These are phyloP conservation scores for Serranus cabrilla DNA, from an alignment of 2,797 vertebrate species.

Conservation along the genomic window DNA sequence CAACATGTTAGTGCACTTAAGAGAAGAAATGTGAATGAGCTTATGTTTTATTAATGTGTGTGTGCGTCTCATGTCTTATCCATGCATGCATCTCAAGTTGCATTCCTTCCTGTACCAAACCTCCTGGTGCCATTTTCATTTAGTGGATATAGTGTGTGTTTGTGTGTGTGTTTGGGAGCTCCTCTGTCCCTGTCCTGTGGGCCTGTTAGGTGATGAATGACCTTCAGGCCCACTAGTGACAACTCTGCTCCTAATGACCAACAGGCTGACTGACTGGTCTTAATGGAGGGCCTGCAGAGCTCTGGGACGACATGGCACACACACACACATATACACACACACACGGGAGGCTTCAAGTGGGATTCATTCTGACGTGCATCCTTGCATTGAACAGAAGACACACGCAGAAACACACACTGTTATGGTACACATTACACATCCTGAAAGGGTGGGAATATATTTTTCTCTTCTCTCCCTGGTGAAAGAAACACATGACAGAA, in stretches of 20 bases:
- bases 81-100: conserved; percentile 32
- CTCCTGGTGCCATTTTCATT: conserved; percentile 33
- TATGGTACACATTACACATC: conserved; percentile 40
- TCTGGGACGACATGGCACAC: conserved; percentile 28
- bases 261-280: conserved; percentile 62
- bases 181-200: conserved; percentile 54
- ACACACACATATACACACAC: conserved; percentile 19
- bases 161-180: conserved; percentile 38
- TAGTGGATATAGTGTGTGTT: conserved; percentile 6
- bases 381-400: conserved; percentile 51
- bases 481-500: conserved; percentile 55
- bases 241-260: conserved; percentile 71
- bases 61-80: conserved; percentile 20
- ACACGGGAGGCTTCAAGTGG: conserved; percentile 13
- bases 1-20: conserved; percentile 24
- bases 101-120: conserved; percentile 27
- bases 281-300: conserved; percentile 56
- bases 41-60: conserved; percentile 15
- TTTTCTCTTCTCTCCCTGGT: conserved; percentile 38
- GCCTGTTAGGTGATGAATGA: conserved; percentile 73
- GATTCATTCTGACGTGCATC: conserved; percentile 48
- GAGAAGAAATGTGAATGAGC: conserved; percentile 7
- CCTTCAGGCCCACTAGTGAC: conserved; percentile 62
- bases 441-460: conserved; percentile 41
- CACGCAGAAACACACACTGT: conserved; percentile 25